These are phyloP conservation scores for Mactromeris polynyma DNA, from an alignment of 2,888 invertebrate genomes.

Conservation along the genomic window DNA sequence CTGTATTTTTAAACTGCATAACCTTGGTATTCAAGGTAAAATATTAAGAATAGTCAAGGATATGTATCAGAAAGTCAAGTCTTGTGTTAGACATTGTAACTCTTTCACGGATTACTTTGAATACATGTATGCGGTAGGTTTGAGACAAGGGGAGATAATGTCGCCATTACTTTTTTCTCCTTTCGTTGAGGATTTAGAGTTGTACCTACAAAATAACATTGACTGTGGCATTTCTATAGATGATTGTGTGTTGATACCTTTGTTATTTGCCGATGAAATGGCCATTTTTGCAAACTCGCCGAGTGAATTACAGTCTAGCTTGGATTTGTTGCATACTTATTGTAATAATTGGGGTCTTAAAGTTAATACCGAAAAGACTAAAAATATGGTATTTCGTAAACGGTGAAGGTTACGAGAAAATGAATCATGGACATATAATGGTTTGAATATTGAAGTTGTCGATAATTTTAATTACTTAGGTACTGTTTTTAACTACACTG, in stretches of 20 bases:
- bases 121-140: neutral
- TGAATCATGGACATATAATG: slow-evolving; percentile 33
- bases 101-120: neutral
- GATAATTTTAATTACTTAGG: no score
- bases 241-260: neutral
- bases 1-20: neutral
- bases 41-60: neutral
- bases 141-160: slow-evolving; percentile 5
- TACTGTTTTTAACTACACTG: slow-evolving; percentile 37
- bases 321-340: neutral
- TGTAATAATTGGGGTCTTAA: neutral
- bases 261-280: slow-evolving; percentile 24
- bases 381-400: no score
- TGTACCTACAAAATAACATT: neutral
- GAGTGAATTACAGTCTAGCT: neutral
- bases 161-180: neutral
- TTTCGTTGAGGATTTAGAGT: neutral
- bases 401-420: neutral
- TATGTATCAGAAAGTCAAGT: slow-evolving; percentile 13
- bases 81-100: neutral
- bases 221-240: neutral
- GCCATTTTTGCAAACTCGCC: neutral
- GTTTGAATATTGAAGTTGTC: slow-evolving; percentile 23
- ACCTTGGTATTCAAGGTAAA: neutral
- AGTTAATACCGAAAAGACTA: neutral